Percentiles rank a stretch among this genome's conserved stretches.
Evolutionary conservation across 2,113 vertebrate species (phyloP).

Genomic region (Sardina pilchardus): DNA sequence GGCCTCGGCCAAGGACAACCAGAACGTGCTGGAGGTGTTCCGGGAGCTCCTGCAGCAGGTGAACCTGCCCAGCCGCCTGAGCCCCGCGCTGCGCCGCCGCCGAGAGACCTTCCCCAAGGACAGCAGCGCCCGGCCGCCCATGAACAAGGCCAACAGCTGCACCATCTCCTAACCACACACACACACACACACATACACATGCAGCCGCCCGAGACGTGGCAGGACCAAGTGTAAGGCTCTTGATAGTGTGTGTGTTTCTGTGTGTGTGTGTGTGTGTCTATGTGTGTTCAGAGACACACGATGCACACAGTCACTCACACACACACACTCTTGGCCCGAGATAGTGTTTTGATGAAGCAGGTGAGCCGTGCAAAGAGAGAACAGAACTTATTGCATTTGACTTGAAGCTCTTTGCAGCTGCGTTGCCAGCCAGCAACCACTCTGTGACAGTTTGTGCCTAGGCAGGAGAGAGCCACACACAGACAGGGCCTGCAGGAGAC

Average conservation of each 20-base stretch:
- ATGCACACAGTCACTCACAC: background rate
- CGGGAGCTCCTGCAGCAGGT: conserved; percentile 82
- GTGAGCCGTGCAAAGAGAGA: background rate
- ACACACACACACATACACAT: background rate
- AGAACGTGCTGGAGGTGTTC: conserved; percentile 87
- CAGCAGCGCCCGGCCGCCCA: conserved; percentile 76
- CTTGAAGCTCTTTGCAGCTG: background rate
- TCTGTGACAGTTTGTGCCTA: background rate
- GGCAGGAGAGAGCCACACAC: background rate
- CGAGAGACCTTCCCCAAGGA: conserved; percentile 86
- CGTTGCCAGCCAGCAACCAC: background rate
- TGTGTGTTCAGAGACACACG: background rate
- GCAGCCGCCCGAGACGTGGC: background rate
- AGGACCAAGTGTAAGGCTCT: background rate
- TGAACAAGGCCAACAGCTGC: conserved; percentile 95
- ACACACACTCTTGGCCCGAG: background rate
- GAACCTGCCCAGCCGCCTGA: conserved; percentile 81
- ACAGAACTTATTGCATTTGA: background rate
- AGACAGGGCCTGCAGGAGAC: background rate
- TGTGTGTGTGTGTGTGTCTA: background rate
- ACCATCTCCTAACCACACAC: conserved; percentile 71
- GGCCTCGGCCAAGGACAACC: conserved; percentile 84
- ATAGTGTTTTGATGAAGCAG: background rate
- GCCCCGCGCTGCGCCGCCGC: conserved; percentile 79
- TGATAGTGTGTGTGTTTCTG: background rate